phyloP scores from a whole-genome alignment of 2,888 invertebrate genomes.

The Eudemis profundana region DNA sequence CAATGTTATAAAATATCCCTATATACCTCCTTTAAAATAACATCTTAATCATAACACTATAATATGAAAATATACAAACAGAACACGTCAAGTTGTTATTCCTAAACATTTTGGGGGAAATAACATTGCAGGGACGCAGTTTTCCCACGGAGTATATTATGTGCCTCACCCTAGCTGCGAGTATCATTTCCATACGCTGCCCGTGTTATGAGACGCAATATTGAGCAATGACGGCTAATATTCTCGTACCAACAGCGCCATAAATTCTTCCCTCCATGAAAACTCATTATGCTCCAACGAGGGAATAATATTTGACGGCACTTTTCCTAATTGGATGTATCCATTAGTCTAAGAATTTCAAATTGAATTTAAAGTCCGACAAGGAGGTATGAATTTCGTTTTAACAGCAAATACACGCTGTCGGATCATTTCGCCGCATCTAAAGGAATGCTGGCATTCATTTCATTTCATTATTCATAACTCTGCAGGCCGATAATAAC shows the following conservation, averaged over 20 bases:
- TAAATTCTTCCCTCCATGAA: conserved; percentile 38
- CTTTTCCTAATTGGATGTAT: conserved; percentile 57
- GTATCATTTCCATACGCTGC: conserved; percentile 53
- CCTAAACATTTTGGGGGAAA: background rate
- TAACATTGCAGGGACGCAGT: conserved; percentile 26
- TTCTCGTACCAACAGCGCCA: conserved; percentile 49
- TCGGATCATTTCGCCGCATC: conserved; percentile 46
- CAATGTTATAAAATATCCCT: too few species aligned
- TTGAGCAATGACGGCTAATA: conserved; percentile 55
- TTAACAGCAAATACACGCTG: conserved; percentile 29
- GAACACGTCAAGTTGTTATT: background rate
- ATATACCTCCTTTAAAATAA: too few species aligned
- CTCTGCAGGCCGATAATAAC: conserved; percentile 59
- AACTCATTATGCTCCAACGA: conserved; percentile 53
- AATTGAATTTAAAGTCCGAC: conserved; percentile 52
- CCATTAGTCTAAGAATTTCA: conserved; percentile 50
- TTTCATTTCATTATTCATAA: conserved; percentile 64
- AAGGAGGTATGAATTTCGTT: conserved; percentile 26
- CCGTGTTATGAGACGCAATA: conserved; percentile 56
- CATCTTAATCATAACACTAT: too few species aligned
- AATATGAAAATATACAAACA: too few species aligned
- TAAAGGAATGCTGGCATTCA: conserved; percentile 47
- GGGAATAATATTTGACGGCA: conserved; percentile 53
- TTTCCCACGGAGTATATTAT: conserved; percentile 32
- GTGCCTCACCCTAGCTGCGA: conserved; percentile 37